These are phyloP conservation scores for Pungitius pungitius DNA, from an alignment of 2,113 vertebrate species.

Conservation along the genomic window DNA sequence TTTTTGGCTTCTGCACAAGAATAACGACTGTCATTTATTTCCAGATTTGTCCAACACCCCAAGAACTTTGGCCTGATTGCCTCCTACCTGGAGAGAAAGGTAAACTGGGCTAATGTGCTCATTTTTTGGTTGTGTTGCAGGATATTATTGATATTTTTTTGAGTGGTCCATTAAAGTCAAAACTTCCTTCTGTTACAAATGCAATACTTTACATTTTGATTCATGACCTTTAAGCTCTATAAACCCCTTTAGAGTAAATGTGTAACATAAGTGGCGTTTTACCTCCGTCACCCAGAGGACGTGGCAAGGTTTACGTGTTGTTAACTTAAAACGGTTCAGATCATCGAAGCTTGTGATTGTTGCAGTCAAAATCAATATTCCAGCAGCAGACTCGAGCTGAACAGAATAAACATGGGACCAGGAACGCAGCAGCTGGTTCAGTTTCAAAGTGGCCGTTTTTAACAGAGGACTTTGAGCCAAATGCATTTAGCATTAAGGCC, in stretches of 20 bases:
- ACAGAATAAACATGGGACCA: too few relatives aligned
- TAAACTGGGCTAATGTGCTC: constrained; percentile 68
- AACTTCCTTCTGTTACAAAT: background rate
- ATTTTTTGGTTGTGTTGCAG: background rate
- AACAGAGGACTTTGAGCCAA: background rate
- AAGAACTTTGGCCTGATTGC: constrained; percentile 99
- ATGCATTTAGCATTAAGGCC: background rate
- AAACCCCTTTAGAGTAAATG: background rate
- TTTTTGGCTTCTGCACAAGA: constrained; percentile 12
- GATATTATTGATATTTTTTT: background rate
- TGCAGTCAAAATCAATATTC: too few relatives aligned
- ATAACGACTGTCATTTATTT: constrained; percentile 26
- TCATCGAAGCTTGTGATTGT: background rate
- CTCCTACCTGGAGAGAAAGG: constrained; percentile 98
- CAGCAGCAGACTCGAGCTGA: too few relatives aligned
- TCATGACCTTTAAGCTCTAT: background rate
- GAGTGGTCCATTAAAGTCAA: background rate
- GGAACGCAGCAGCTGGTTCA: too few relatives aligned
- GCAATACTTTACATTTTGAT: background rate
- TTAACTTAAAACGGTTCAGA: background rate
- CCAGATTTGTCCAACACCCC: constrained; percentile 97
- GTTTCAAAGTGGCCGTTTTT: background rate
- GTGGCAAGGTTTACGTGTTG: too few relatives aligned
- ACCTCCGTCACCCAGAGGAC: too few relatives aligned
- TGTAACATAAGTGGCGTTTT: too few relatives aligned